Evolutionary conservation across 2,113 vertebrate genomes (phyloP).

Genomic region (Pedionomus torquatus): DNA sequence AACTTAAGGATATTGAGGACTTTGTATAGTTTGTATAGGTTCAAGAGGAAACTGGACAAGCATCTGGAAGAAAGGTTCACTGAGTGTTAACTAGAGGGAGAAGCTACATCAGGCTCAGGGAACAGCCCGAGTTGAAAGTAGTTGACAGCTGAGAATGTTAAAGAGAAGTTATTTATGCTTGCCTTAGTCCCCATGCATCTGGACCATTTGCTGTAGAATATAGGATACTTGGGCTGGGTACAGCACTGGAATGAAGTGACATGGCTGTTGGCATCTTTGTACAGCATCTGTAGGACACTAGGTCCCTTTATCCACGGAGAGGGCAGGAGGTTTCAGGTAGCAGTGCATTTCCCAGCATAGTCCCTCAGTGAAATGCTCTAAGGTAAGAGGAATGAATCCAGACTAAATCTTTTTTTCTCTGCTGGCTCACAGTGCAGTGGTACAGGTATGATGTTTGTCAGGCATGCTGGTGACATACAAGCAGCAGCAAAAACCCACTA

Average conservation of each 20-base stretch:
- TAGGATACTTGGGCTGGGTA: not conserved
- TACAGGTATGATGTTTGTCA: constrained; percentile 29
- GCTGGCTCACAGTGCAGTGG: not conserved
- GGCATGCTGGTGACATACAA: not conserved
- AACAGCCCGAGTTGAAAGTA: not conserved
- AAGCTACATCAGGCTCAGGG: not conserved
- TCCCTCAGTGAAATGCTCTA: not conserved
- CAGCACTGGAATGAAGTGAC: not conserved
- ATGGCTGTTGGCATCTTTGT: not conserved
- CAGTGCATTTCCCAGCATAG: not conserved
- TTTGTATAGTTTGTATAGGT: not conserved
- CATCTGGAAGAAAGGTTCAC: not conserved
- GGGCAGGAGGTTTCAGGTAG: not conserved
- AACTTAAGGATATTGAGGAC: not conserved
- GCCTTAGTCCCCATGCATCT: not conserved
- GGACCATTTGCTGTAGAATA: not conserved
- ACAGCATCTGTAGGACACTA: not conserved
- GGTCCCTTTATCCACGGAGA: not conserved
- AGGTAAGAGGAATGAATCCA: constrained; percentile 1
- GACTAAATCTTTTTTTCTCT: not conserved
- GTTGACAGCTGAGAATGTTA: not conserved
- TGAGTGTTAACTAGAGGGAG: not conserved
- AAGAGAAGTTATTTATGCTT: not conserved
- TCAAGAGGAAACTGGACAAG: not conserved
- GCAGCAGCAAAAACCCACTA: constrained; percentile 1